Evolutionary conservation across 2,888 invertebrate species (phyloP).

Genomic region (Lasioglossum villosulum): DNA sequence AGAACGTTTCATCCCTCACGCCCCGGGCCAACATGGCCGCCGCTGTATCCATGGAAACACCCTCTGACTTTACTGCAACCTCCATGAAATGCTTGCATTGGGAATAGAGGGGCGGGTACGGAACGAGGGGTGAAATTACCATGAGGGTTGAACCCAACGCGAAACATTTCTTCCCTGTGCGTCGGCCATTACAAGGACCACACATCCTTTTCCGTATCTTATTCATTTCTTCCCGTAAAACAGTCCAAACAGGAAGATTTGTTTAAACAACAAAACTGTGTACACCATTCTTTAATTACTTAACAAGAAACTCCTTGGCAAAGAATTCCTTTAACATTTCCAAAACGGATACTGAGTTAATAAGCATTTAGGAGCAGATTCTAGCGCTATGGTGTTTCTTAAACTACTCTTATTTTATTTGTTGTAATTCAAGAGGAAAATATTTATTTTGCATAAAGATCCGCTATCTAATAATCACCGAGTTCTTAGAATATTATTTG

Average conservation of each 20-base stretch:
- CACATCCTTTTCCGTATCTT: slow-evolving; percentile 11
- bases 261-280: not conserved
- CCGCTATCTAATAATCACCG: no score
- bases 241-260: not conserved
- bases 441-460: no score
- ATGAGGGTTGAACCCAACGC: slow-evolving; percentile 50
- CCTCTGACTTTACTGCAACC: slow-evolving; percentile 41
- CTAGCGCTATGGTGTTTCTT: not conserved
- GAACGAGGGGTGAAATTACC: slow-evolving; percentile 47
- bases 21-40: slow-evolving; percentile 77
- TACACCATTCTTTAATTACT: not conserved
- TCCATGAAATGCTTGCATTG: slow-evolving; percentile 36
- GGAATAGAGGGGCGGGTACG: slow-evolving; percentile 56
- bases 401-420: not conserved
- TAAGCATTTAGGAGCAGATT: not conserved
- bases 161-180: slow-evolving; percentile 30
- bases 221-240: slow-evolving; percentile 16
- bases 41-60: slow-evolving; percentile 75
- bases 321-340: not conserved
- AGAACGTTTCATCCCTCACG: slow-evolving; percentile 65
- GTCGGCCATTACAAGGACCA: slow-evolving; percentile 51
- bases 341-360: not conserved
- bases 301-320: not conserved
- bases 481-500: not conserved
- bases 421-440: no score